Conservation (phyloP, 2,113 vertebrate genomes). For the Melanerpes aurifrons region DNA sequence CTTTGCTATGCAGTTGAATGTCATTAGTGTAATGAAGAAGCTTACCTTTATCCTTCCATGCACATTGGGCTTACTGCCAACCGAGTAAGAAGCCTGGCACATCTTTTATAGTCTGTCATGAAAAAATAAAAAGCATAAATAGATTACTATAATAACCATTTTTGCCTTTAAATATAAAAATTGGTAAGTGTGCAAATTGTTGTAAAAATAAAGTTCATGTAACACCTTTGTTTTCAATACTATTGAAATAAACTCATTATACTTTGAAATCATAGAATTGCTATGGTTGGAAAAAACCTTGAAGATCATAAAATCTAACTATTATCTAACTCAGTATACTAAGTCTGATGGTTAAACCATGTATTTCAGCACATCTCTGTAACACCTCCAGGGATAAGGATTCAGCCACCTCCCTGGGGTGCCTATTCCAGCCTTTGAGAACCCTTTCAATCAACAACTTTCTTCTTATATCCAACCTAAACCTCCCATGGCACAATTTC, state of each 20-base stretch:
- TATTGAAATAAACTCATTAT: not conserved
- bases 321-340: too few relatives aligned
- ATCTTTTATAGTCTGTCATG: conserved; percentile 90
- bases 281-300: too few relatives aligned
- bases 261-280: not conserved
- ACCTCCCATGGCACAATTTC: too few relatives aligned
- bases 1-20: not conserved
- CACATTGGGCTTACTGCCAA: conserved; percentile 92
- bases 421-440: too few relatives aligned
- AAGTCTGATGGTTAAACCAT: too few relatives aligned
- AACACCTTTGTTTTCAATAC: not conserved
- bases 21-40: not conserved
- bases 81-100: conserved; percentile 91
- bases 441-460: too few relatives aligned
- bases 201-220: not conserved
- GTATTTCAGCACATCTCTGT: too few relatives aligned
- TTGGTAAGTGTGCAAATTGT: not conserved
- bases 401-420: too few relatives aligned
- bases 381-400: too few relatives aligned
- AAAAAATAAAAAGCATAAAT: conserved; percentile 39
- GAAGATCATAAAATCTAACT: too few relatives aligned
- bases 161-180: conserved; percentile 4
- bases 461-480: too few relatives aligned
- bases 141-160: not conserved
- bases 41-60: conserved; percentile 87